Evolutionary conservation across 2,888 invertebrate genomes (phyloP).

Genomic region (Stenodera caucasica): DNA sequence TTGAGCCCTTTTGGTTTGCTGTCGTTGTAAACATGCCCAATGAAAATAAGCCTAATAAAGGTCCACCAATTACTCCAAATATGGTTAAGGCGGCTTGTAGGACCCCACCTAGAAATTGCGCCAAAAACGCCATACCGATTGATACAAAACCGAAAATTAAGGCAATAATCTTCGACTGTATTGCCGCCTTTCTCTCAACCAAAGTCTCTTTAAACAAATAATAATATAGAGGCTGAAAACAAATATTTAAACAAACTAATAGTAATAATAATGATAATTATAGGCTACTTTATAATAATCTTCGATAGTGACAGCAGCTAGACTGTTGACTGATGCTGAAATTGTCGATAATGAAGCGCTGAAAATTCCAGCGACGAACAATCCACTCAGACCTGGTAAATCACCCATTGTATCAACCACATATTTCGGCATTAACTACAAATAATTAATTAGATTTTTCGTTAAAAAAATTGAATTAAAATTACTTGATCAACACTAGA

Average conservation of each 20-base stretch:
- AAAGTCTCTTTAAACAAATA: conserved; percentile 50
- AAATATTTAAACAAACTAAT: conserved; percentile 8
- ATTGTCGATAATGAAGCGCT: conserved; percentile 90
- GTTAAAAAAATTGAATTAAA: not conserved
- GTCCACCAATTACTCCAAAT: conserved; percentile 86
- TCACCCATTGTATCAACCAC: conserved; percentile 74
- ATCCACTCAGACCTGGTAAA: conserved; percentile 79
- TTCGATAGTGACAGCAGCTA: conserved; percentile 84
- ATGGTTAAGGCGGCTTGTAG: conserved; percentile 85
- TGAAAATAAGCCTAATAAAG: conserved; percentile 81
- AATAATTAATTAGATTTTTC: conserved; percentile 19
- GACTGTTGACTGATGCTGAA: conserved; percentile 86
- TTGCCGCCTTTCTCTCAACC: conserved; percentile 54
- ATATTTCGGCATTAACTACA: conserved; percentile 71
- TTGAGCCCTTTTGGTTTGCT: conserved; percentile 75
- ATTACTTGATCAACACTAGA: conserved; percentile 67
- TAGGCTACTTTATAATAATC: conserved; percentile 71
- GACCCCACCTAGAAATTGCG: conserved; percentile 81
- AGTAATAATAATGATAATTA: not conserved
- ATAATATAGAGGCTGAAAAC: conserved; percentile 52
- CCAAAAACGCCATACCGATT: conserved; percentile 79
- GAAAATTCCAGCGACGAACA: conserved; percentile 90
- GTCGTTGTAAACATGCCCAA: conserved; percentile 80
- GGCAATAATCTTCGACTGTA: conserved; percentile 69
- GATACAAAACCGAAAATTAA: conserved; percentile 74